Conservation (phyloP, 2,888 invertebrate species). For the Drosophila ezoana region DNA sequence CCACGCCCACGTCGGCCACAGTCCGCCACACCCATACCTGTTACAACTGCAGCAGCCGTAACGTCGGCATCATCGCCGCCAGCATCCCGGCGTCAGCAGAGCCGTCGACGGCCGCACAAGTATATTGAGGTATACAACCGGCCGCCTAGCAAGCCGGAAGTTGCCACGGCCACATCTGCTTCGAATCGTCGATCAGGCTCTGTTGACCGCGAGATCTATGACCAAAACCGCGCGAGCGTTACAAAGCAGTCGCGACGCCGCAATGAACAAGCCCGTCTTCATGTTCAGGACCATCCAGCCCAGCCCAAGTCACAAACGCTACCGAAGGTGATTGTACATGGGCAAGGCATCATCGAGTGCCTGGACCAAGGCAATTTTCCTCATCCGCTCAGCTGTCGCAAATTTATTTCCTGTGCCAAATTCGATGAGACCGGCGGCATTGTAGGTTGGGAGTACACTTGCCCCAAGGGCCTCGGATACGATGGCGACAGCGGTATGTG, state of each 20-base stretch:
- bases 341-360: conserved; percentile 92
- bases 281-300: conserved; percentile 64
- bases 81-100: conserved; percentile 70
- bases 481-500: conserved; percentile 96
- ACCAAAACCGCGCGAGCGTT: conserved; percentile 87
- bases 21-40: conserved; percentile 66
- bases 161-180: conserved; percentile 34
- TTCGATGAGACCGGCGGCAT: conserved; percentile 92
- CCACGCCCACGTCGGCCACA: conserved; percentile 70
- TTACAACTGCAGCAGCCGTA: conserved; percentile 30
- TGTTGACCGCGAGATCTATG: conserved; percentile 89
- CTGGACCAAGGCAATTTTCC: conserved; percentile 96
- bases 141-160: conserved; percentile 70
- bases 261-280: conserved; percentile 12
- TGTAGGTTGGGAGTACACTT: conserved; percentile 94
- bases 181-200: conserved; percentile 22
- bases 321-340: conserved; percentile 87
- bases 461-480: conserved; percentile 93
- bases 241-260: conserved; percentile 27
- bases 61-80: conserved; percentile 43
- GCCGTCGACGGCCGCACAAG: conserved; percentile 79
- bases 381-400: conserved; percentile 95
- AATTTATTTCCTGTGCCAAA: conserved; percentile 95
- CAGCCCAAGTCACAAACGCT: not conserved
- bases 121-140: conserved; percentile 79